phyloP scores from a whole-genome alignment of 2,113 vertebrate species.

The pig (Sus scrofa) region DNA sequence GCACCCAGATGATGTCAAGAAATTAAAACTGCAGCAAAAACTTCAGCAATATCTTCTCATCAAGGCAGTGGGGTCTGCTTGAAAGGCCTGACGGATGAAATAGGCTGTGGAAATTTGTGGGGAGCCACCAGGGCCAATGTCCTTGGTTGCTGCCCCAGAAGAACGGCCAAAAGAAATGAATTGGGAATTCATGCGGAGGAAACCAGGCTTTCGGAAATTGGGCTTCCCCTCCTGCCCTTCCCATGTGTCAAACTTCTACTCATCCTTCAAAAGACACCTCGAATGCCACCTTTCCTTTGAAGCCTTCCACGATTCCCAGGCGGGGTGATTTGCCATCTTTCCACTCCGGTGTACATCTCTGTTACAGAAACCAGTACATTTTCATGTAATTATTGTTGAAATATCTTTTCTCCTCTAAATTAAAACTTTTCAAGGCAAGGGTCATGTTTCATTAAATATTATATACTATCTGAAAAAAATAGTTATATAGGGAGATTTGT shows the following conservation, averaged over 20 bases:
- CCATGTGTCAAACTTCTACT: not conserved
- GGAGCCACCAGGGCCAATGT: not conserved
- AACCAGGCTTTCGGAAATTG: not conserved
- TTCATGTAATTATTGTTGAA: not conserved
- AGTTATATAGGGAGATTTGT: not conserved
- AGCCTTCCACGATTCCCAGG: not conserved
- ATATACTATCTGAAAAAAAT: not conserved
- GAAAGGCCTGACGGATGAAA: not conserved
- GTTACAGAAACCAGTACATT: not conserved
- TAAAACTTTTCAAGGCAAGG: not conserved
- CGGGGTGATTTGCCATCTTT: not conserved
- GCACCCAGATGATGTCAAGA: slow-evolving; percentile 80
- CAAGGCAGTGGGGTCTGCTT: not conserved
- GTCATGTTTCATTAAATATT: not conserved
- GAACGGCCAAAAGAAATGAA: not conserved
- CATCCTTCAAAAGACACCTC: not conserved
- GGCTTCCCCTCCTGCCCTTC: not conserved
- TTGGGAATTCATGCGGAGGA: not conserved
- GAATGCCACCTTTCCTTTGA: not conserved
- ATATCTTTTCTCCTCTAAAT: not conserved
- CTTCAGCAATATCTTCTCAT: not conserved
- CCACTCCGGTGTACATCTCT: not conserved
- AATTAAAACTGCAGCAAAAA: slow-evolving; percentile 84
- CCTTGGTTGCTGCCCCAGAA: not conserved
- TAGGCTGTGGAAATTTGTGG: not conserved